Evolutionary conservation across 2,797 vertebrate genomes (phyloP), one percentile per base, ranked within the genome.

Genomic region (Sebastes trivittatus): DNA sequence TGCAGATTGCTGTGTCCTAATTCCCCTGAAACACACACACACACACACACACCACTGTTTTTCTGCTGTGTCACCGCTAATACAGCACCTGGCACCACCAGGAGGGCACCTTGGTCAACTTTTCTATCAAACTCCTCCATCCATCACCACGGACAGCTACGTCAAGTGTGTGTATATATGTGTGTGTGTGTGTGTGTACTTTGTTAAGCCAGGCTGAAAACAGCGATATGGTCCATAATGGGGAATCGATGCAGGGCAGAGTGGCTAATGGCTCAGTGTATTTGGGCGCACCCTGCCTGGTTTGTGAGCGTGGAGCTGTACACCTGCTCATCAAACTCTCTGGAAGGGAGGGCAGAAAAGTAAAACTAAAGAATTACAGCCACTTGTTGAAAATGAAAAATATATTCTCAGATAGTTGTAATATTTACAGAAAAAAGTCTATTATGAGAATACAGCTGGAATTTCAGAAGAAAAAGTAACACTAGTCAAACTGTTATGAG

Each of bases 191-290:
- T 63, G 23, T 34, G 6, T 18, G 29, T 14, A 4, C 11, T 52
- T 80, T 79, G 60, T 82, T 73, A 73, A 79, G 64, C 68, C 60
- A 5, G 29, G 13, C 68, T 30, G 59, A 81, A 79, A 81, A 79
- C 27, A 27, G 49, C 49, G 16, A 65, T 74, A 66, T 78, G 3
- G 13, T 34, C 52, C 60, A 6, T 84, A 63, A 84, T 86, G 63
- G 71, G 42, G 67, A 87, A 83, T 83, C 65, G 18, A 78, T 86
- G 83, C 66, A 38, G 65, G 60, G 70, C 22, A 76, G 83, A 76
- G 83, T 83, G 81, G 83, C 74, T 72, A 77, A 83, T 72, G 66
- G 56, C 72, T 83, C 14, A 5, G 49, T 66, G 22, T 36, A 55
- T 70, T 66, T 59, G 11, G 62, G 67, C 63, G 55, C 61, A 13